These are phyloP conservation scores for Boleophthalmus pectinirostris DNA, from an alignment of 2,113 vertebrate species.

Conservation along the genomic window DNA sequence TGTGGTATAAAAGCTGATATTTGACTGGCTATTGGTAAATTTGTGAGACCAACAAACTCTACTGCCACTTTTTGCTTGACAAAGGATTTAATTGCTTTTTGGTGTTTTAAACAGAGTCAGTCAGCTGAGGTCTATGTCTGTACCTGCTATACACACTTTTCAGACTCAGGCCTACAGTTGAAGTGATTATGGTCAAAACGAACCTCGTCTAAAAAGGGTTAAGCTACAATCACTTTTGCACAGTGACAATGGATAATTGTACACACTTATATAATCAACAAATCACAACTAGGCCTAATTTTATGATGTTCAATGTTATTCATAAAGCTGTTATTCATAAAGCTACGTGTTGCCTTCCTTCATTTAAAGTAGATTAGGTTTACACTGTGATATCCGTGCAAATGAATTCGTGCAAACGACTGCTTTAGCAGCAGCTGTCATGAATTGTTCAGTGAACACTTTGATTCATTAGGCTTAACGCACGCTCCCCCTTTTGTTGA, in stretches of 20 bases:
- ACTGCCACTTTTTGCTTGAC: neutral
- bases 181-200: too few species aligned
- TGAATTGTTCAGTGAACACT: neutral
- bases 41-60: neutral
- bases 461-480: conserved; percentile 37
- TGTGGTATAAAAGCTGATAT: neutral
- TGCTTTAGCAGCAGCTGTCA: too few species aligned
- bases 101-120: neutral
- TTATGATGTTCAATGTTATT: neutral
- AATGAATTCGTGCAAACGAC: neutral
- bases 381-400: neutral
- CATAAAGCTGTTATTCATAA: neutral
- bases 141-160: neutral
- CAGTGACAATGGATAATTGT: neutral
- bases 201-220: neutral
- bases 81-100: neutral
- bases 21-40: neutral
- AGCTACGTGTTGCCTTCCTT: neutral
- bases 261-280: neutral
- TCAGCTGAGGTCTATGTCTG: neutral
- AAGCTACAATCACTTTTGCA: neutral
- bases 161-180: too few species aligned
- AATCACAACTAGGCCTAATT: neutral
- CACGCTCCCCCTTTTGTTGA: conserved; percentile 44
- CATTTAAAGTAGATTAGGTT: neutral